Base-by-base conservation (phyloP, 1,140 invertebrate species). In the Macrosteles quadrilineatus region DNA sequence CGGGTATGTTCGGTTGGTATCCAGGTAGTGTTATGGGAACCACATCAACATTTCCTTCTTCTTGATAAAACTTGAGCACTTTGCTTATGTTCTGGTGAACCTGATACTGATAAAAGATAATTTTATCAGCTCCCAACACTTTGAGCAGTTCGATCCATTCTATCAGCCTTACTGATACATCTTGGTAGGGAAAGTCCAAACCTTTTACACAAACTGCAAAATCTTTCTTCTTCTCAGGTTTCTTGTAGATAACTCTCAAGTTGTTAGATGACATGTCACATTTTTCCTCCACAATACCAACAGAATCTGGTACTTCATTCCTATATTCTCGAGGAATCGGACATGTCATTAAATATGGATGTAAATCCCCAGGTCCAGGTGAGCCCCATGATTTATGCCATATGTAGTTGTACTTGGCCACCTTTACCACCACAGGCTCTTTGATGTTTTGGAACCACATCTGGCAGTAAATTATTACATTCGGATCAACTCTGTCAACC, bases 191-290 rank as follows among this genome's bases (percentile, higher is more conserved):
- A 74, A 97, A 97, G 78, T 97, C 95, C 14, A 98, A 80, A 0
- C 86, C 96, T 83, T 98, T 98, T n/a, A 98, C 95, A 78, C 96
- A 98, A 0, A 98, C 95, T 0, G 94, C 95, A 78, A 98, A 96
- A 0, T 90, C 88, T 75, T 92, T 89, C 45, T 84, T 83, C 31
- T 84, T 81, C 71, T 84, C 83, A 65, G 76, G 80, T 69, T 87
- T 87, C 74, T 94, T 88, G 79, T 94, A 92, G 71, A 94, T 90
- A 1, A 97, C 91, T 2, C 90, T 82, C n/a, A 97, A 80, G 81
- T 95, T 95, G 76, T 93, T 97, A 3, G 87, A 93, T 2, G 93
- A 88, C 21, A 87, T 90, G 76, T 96, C 91, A 81, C 94, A 97
- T 4, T 88, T 85, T 73, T 88, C 89, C 78, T 94, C 91, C 1